Percentiles rank a stretch among this genome's conserved stretches.
phyloP scores from a whole-genome alignment of 37 sponge, comb jelly and placozoan species.

The Oopsacas minuta region DNA sequence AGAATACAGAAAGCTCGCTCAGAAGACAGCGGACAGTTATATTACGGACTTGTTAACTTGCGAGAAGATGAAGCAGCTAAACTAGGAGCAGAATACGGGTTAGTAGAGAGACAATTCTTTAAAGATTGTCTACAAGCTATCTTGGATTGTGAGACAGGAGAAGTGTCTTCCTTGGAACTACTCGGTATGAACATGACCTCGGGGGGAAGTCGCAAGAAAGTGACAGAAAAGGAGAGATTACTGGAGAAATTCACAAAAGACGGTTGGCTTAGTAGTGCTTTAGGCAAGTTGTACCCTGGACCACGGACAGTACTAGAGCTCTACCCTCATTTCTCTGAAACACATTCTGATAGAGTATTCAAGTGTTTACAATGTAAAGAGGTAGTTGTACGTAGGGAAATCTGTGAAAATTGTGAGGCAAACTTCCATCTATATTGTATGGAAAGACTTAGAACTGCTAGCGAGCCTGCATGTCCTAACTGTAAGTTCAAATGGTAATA shows the following conservation, averaged over 20 bases:
- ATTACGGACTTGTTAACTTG: slow-evolving; percentile 38
- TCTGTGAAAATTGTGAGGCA: background rate
- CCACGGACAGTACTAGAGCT: slow-evolving; percentile 42
- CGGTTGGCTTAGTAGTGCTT: background rate
- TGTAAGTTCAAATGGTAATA: background rate
- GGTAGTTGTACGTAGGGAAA: slow-evolving; percentile 23
- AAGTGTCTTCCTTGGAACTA: background rate
- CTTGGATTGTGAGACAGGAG: background rate
- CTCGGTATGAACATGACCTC: background rate
- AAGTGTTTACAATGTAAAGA: slow-evolving; percentile 30
- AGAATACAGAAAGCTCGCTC: slow-evolving; percentile 23
- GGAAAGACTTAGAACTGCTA: background rate
- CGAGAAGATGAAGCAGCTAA: slow-evolving; percentile 38
- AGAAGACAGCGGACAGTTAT: slow-evolving; percentile 24
- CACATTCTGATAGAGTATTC: slow-evolving; percentile 22
- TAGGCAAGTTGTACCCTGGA: slow-evolving; percentile 27
- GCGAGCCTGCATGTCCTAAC: background rate
- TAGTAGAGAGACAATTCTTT: slow-evolving; percentile 35
- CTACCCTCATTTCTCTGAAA: slow-evolving; percentile 36
- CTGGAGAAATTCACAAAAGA: background rate
- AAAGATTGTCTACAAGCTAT: slow-evolving; percentile 4
- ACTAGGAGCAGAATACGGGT: slow-evolving; percentile 26
- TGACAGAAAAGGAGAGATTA: background rate
- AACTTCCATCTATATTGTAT: background rate
- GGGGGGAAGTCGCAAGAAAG: background rate